These are phyloP conservation scores for Tenthredo distinguenda DNA, from an alignment of 2,888 invertebrate genomes.

Conservation along the genomic window DNA sequence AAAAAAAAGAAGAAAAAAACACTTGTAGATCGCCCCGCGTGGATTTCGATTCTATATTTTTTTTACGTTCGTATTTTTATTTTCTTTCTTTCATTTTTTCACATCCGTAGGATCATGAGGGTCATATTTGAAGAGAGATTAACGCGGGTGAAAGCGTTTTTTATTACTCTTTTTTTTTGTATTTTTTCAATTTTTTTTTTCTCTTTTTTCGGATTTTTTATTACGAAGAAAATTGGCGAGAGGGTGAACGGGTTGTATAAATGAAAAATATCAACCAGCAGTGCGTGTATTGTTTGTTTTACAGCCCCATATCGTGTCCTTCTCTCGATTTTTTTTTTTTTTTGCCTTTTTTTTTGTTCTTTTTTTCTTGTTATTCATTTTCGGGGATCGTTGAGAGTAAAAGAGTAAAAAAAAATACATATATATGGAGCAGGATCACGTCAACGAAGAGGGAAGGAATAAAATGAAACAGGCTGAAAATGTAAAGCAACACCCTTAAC, in stretches of 20 bases:
- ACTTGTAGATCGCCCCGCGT: neutral
- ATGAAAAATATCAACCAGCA: slow-evolving; percentile 26
- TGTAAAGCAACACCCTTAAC: slow-evolving; percentile 13
- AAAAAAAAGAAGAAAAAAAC: neutral
- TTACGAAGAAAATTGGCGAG: neutral
- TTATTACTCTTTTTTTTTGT: neutral
- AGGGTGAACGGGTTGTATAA: neutral
- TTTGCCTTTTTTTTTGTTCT: neutral
- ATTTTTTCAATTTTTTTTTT: neutral
- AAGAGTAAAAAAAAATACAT: neutral
- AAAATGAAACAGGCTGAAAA: neutral
- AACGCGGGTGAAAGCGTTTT: neutral
- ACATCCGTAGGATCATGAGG: neutral
- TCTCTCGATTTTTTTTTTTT: neutral
- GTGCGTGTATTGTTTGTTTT: slow-evolving; percentile 9
- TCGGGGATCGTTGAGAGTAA: neutral
- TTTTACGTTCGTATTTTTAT: neutral
- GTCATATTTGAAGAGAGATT: neutral
- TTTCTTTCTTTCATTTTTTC: neutral
- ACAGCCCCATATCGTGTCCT: neutral
- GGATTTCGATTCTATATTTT: neutral
- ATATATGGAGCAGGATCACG: neutral
- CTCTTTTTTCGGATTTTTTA: neutral
- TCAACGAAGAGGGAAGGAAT: neutral
- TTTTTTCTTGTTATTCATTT: neutral